Base-by-base conservation (phyloP, 2,797 vertebrate species). In the Adelosebastes latens region DNA sequence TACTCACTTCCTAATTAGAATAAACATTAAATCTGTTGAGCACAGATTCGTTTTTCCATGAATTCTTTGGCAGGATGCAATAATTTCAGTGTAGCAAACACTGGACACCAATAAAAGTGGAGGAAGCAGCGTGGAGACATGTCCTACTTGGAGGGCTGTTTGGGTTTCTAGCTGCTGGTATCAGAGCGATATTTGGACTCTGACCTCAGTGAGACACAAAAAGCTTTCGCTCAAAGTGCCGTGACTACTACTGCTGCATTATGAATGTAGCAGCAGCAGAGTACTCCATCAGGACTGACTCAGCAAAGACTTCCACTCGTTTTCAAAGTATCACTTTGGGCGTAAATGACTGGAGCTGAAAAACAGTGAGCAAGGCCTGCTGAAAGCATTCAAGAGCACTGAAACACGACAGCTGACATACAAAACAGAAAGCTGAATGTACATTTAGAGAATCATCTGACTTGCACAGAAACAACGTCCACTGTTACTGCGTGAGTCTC, bases 281-380 rank as follows among this genome's bases (percentile, higher is more conserved):
- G 66, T 68, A 56, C 83, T 84, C 82, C 83, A 88, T 88, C 87
- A 82, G 76, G n/a, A 82, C 58, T 84, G 80, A 86, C 81, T 92
- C 77, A 82, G 77, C 86, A 84, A 77, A 84, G 83, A 72, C 63
- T 29, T 88, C 55, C 66, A 73, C 77, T 79, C 75, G 58, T 82
- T 86, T 83, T 79, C 65, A 80, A 87, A 83, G 81, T 60, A 72
- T 79, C 69, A 66, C 78, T 75, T 27, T 55, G 42, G 71, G 81
- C 78, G 77, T 80, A 75, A 84, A 73, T 63, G 58, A 72, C 60
- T n/a, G 4, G 56, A 78, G 79, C 32, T 52, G 59, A 52, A 81
- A 81, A 84, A 64, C 56, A 9, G 69, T 20, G 66, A 75, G 46
- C 9, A 72, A 80, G 60, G 16, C 18, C 31, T 22, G 65, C 70